phyloP scores from a whole-genome alignment of 2,797 vertebrate genomes.

The Sebastes taczanowskii region DNA sequence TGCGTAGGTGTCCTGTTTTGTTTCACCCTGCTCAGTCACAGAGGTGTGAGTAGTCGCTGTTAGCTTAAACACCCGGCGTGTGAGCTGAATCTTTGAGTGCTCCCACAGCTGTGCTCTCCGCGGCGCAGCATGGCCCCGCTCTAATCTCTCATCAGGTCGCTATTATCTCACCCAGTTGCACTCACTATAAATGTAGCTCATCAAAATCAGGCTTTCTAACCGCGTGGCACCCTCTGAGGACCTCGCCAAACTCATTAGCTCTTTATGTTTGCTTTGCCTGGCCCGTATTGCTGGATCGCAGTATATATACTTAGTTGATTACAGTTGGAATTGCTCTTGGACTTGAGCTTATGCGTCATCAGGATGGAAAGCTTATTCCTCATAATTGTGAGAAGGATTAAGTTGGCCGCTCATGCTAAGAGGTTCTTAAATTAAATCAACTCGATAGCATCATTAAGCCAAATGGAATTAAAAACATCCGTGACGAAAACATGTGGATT shows the following conservation, averaged over 20 bases:
- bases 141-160: conserved; percentile 63
- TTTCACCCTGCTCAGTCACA: conserved; percentile 12
- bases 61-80: background rate
- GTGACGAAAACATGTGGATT: background rate
- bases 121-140: conserved; percentile 35
- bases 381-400: background rate
- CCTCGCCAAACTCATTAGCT: conserved; percentile 37
- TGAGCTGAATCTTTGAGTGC: conserved; percentile 18
- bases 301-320: conserved; percentile 20
- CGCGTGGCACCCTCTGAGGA: conserved; percentile 11
- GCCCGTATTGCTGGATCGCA: conserved; percentile 3
- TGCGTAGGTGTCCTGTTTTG: conserved; percentile 30
- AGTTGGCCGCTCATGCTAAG: background rate
- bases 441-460: background rate
- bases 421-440: conserved; percentile 20
- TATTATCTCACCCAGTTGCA: conserved; percentile 62
- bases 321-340: conserved; percentile 19
- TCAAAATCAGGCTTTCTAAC: conserved; percentile 35
- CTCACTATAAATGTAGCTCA: conserved; percentile 65
- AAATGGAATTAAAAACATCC: background rate
- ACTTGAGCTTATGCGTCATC: background rate
- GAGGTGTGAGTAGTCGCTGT: conserved; percentile 20
- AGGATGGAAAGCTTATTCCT: background rate
- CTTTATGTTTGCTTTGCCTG: conserved; percentile 44
- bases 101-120: conserved; percentile 49